phyloP scores from a whole-genome alignment of 2,797 vertebrate species.

The Choloepus didactylus region DNA sequence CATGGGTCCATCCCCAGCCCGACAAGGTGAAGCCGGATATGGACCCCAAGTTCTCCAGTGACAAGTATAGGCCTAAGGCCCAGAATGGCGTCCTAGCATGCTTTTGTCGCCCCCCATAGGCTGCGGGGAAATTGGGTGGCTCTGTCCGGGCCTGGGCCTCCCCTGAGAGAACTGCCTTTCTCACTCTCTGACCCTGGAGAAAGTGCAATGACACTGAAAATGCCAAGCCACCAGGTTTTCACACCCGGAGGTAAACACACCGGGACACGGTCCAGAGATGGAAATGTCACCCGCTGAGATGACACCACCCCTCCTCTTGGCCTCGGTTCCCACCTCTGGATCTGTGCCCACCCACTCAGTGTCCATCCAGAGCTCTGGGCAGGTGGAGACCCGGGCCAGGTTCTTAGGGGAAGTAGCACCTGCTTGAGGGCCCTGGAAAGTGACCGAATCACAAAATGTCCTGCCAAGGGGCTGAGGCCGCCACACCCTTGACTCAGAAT shows the following conservation, averaged over 20 bases:
- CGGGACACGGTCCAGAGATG: not conserved
- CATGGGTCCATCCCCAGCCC: not conserved
- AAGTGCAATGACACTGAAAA: rapidly evolving
- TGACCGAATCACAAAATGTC: slow-evolving; percentile 73
- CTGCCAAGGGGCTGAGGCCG: slow-evolving; percentile 70
- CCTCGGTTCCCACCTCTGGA: not conserved
- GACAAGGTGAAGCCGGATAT: not conserved
- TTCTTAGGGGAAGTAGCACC: slow-evolving; percentile 60
- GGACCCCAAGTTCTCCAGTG: not conserved
- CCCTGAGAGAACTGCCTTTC: rapidly evolving
- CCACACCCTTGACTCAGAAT: slow-evolving; percentile 51
- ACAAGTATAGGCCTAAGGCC: not conserved
- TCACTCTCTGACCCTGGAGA: not conserved
- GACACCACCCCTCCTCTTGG: not conserved
- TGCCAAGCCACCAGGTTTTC: not conserved
- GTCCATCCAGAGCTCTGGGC: not conserved
- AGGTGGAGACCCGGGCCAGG: not conserved
- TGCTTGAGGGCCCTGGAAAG: slow-evolving; percentile 50
- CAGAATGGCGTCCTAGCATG: rapidly evolving
- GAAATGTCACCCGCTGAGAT: not conserved
- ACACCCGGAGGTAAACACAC: not conserved
- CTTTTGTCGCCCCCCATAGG: not conserved
- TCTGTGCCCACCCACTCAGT: not conserved
- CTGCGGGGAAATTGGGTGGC: not conserved
- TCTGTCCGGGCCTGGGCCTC: rapidly evolving